Percentiles rank a stretch among this genome's conserved stretches.
These are phyloP conservation scores for Epizoanthus stellaris DNA, from an alignment of 92 coral and sea anemone genomes.

Conservation along the genomic window DNA sequence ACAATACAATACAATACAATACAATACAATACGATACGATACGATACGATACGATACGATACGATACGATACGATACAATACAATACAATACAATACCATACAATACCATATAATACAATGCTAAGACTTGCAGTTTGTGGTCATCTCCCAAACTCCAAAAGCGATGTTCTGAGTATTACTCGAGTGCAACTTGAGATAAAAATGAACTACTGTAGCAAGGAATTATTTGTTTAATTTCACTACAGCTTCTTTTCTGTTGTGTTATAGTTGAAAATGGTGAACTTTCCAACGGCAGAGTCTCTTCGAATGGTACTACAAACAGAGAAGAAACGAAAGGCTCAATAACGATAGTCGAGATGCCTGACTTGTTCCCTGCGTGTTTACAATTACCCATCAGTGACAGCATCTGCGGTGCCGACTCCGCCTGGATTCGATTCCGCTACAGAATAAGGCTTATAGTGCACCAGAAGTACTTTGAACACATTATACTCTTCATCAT, in stretches of 20 bases:
- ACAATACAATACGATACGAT: no score
- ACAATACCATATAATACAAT: no score
- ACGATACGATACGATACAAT: no score
- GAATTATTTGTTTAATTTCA: no score
- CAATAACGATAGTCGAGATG: constrained; percentile 13
- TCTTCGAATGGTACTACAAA: constrained; percentile 1
- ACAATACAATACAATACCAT: no score
- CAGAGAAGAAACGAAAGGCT: neutral
- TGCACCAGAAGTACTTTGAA: constrained; percentile 90
- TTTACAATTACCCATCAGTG: constrained; percentile 29
- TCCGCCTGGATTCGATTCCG: constrained; percentile 79
- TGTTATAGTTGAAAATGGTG: constrained; percentile 7
- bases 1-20: no score
- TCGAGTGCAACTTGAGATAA: no score
- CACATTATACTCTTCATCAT: constrained; percentile 86
- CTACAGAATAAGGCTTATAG: constrained; percentile 69
- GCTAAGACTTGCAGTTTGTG: no score
- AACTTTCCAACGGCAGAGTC: constrained; percentile 11
- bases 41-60: no score
- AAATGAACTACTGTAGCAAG: no score
- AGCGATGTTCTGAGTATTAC: no score
- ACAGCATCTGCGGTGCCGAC: constrained; percentile 31
- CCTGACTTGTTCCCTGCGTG: constrained; percentile 35
- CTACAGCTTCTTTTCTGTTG: neutral
- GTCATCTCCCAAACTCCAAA: no score